Conservation (phyloP, 1,140 invertebrate species). For the Euwallacea fornicatus region DNA sequence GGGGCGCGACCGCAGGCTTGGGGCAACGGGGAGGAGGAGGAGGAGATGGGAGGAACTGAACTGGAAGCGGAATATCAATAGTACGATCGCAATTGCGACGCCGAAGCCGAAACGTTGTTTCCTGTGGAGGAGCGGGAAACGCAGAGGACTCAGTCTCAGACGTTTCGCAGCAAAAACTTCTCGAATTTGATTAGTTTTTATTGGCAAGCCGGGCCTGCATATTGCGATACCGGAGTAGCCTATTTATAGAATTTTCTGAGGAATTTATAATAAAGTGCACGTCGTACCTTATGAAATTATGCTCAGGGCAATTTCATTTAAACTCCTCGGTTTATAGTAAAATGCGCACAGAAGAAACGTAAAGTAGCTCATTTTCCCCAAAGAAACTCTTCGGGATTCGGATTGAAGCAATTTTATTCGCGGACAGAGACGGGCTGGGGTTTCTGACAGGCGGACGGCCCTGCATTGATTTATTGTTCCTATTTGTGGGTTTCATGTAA, state of each 20-base stretch:
- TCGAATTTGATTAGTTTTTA: slow-evolving; percentile 10
- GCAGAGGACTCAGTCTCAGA: neutral
- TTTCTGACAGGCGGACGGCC: slow-evolving; percentile 26
- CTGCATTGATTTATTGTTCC: slow-evolving; percentile 52
- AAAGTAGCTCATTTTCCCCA: too few species aligned
- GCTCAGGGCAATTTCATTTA: too few species aligned
- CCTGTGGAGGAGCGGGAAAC: slow-evolving; percentile 15
- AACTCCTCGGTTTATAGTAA: too few species aligned
- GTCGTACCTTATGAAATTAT: too few species aligned
- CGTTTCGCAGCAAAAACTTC: neutral
- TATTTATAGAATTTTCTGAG: too few species aligned
- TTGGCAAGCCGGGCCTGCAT: neutral
- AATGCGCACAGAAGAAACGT: too few species aligned
- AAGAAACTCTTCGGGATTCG: too few species aligned
- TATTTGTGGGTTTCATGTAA: slow-evolving; percentile 50
- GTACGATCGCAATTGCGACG: slow-evolving; percentile 53
- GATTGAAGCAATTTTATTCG: too few species aligned
- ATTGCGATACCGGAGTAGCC: neutral
- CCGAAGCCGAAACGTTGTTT: slow-evolving; percentile 42
- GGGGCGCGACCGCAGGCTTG: slow-evolving; percentile 34
- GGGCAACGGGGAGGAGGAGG: slow-evolving; percentile 22
- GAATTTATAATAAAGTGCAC: too few species aligned
- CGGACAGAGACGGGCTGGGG: too few species aligned
- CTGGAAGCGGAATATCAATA: slow-evolving; percentile 54
- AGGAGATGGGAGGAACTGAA: slow-evolving; percentile 44